Percentiles rank a stretch among this genome's conserved stretches.
Evolutionary conservation across 1,140 invertebrate genomes (phyloP).

Genomic region (Meloidogyne floridensis): DNA sequence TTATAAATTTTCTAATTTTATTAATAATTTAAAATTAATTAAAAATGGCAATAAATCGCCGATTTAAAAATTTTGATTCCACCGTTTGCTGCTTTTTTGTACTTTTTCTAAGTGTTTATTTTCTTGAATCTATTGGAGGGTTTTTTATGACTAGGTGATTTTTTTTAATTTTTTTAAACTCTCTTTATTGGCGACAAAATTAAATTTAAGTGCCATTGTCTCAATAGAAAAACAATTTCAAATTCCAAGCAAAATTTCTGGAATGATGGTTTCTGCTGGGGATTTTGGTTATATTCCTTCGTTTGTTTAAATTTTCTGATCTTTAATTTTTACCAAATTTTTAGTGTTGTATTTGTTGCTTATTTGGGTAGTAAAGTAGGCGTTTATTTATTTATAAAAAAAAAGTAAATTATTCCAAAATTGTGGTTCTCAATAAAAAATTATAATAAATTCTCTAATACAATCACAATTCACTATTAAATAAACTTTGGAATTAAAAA

Average conservation of each 20-base stretch:
- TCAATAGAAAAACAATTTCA: slow-evolving; percentile 64
- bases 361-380: slow-evolving; percentile 62
- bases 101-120: slow-evolving; percentile 62
- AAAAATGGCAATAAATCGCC: background rate
- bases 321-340: background rate
- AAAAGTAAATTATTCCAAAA: background rate
- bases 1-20: background rate
- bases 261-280: slow-evolving; percentile 61
- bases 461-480: too few species aligned
- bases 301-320: background rate
- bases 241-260: slow-evolving; percentile 63
- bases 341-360: slow-evolving; percentile 62
- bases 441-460: too few species aligned
- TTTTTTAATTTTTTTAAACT: background rate
- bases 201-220: slow-evolving; percentile 39
- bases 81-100: slow-evolving; percentile 55
- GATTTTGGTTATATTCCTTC: slow-evolving; percentile 63
- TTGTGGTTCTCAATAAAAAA: too few species aligned
- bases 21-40: background rate
- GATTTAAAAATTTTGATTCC: slow-evolving; percentile 20
- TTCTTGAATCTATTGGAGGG: slow-evolving; percentile 64
- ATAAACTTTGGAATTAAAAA: too few species aligned
- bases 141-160: slow-evolving; percentile 65
- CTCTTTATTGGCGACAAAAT: slow-evolving; percentile 4
- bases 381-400: background rate